A percentile compares a stretch with the other conserved stretches of the same genome.
Conservation (phyloP, 2,797 vertebrate species). For the Microctenopoma lineatum region DNA sequence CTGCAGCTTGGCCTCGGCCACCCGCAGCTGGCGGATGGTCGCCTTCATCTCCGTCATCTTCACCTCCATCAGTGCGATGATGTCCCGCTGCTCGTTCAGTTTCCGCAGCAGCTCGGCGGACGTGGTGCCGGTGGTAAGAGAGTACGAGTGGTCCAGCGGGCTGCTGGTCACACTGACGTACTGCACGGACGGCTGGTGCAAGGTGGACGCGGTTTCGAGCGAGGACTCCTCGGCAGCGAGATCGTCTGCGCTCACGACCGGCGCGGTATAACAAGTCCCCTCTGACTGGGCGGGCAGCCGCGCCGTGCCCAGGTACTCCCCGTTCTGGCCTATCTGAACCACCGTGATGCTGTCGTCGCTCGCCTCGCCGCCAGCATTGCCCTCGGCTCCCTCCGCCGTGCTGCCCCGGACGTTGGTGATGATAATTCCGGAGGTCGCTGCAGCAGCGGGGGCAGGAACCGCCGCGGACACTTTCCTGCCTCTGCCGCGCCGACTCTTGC, state of each 20-base stretch:
- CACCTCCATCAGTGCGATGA: constrained; percentile 97
- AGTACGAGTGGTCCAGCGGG: constrained; percentile 93
- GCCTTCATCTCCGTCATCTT: constrained; percentile 99
- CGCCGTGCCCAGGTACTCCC: constrained; percentile 88
- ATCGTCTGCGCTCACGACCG: constrained; percentile 63
- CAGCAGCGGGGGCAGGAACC: constrained; percentile 53
- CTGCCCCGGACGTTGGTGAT: constrained; percentile 67
- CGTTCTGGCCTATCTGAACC: constrained; percentile 81
- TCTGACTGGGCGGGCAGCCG: constrained; percentile 86
- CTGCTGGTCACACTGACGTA: constrained; percentile 77
- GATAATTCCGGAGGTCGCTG: constrained; percentile 67
- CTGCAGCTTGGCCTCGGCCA: constrained; percentile 91
- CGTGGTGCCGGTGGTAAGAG: constrained; percentile 93
- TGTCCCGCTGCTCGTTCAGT: constrained; percentile 96
- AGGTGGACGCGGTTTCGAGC: constrained; percentile 36
- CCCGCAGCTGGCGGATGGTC: constrained; percentile 92
- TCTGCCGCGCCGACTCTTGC: constrained; percentile 86
- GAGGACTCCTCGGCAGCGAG: constrained; percentile 41
- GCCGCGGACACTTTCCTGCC: constrained; percentile 77
- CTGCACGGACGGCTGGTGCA: constrained; percentile 54
- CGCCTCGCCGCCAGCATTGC: constrained; percentile 63
- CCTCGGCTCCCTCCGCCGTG: constrained; percentile 63
- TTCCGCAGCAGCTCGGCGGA: constrained; percentile 94
- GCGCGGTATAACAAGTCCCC: constrained; percentile 66
- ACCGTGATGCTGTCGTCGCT: constrained; percentile 72